A percentile compares a stretch with the other conserved stretches of the same genome.
Conservation (phyloP, 2,797 vertebrate genomes). For the Loris lydekkerianus region DNA sequence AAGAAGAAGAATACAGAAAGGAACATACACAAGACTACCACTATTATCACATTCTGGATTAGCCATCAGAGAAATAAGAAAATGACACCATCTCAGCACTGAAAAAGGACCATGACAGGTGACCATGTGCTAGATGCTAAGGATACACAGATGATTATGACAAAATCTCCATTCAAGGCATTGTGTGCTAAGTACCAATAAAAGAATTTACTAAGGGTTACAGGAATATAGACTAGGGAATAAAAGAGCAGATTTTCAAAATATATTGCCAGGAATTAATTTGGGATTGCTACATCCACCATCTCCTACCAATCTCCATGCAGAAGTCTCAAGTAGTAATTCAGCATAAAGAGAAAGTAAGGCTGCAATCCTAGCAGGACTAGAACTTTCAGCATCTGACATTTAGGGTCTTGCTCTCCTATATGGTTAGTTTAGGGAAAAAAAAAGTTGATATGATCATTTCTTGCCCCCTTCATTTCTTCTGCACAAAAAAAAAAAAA, state of each 20-base stretch:
- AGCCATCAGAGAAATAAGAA: slow-evolving; percentile 35
- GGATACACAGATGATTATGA: slow-evolving; percentile 47
- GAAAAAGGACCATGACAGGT: slow-evolving; percentile 43
- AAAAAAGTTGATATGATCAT: slow-evolving; percentile 35
- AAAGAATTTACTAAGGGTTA: slow-evolving; percentile 39
- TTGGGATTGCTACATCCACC: slow-evolving; percentile 1
- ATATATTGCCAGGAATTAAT: not conserved
- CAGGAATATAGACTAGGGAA: not conserved
- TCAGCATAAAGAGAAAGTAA: not conserved
- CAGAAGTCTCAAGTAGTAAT: not conserved
- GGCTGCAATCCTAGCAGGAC: not conserved
- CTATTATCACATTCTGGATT: not conserved
- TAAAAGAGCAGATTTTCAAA: slow-evolving; percentile 39
- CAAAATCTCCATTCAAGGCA: slow-evolving; percentile 55
- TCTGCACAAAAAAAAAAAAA: slow-evolving; percentile 11
- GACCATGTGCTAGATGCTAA: slow-evolving; percentile 57
- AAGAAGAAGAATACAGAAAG: not conserved
- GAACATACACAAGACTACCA: not conserved
- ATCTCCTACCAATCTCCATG: not conserved
- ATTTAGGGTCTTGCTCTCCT: slow-evolving; percentile 1
- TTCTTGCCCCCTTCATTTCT: slow-evolving; percentile 45
- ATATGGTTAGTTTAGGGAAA: not conserved
- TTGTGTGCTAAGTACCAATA: not conserved
- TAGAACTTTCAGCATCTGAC: not conserved
- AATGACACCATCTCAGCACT: slow-evolving; percentile 37